Base-by-base conservation (phyloP, 1,140 invertebrate species). In the Drosophila simulans region DNA sequence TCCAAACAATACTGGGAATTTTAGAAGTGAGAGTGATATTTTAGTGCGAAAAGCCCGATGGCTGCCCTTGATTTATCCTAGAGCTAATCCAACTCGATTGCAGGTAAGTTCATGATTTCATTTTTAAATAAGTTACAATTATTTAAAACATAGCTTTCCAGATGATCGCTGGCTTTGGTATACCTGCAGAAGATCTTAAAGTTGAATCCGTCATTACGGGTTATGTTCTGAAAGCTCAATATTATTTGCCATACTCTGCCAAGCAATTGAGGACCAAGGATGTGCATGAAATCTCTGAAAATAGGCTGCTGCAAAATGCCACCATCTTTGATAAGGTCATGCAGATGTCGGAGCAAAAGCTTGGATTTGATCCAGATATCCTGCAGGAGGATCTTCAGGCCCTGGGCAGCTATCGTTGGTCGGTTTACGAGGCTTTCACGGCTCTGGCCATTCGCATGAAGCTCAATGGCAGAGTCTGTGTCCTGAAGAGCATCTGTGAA, bases 401-500 rank as follows among this genome's bases (percentile, higher is more conserved):
- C 0, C 35, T 75, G 25, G 68, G 45, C 15, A 70, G 56, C 17
- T 91, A 88, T 81, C 84, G 90, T 3, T 91, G 90, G 90, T 71
- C 72, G 0, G 51, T 80, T 0, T 91, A 91, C 46, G 75, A 83
- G 42, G 72, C 62, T 10, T 77, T 91, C 3, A 72, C 84, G 11
- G 60, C 42, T 1, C 12, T 91, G 48, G 85, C 78, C 2, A 45
- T 54, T n/a, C 94, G 94, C 64, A 94, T 94, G 91, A 94, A 95
- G 11, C 93, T 94, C 63, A 93, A 94, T 72, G 96, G 95, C 15
- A 93, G 94, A 70, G 93, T 94, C 59, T 96, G 96, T 91, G 92
- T 96, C 58, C 93, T 96, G 54, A 94, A 94, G 84, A 94, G 94
- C 66, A 95, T 97, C 90, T 97, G 96, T 80, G 96, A 96, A 91